A percentile compares a stretch with the other conserved stretches of the same genome.
Evolutionary conservation across 2,113 vertebrate genomes (phyloP).

Genomic region (Calyptomena viridis): DNA sequence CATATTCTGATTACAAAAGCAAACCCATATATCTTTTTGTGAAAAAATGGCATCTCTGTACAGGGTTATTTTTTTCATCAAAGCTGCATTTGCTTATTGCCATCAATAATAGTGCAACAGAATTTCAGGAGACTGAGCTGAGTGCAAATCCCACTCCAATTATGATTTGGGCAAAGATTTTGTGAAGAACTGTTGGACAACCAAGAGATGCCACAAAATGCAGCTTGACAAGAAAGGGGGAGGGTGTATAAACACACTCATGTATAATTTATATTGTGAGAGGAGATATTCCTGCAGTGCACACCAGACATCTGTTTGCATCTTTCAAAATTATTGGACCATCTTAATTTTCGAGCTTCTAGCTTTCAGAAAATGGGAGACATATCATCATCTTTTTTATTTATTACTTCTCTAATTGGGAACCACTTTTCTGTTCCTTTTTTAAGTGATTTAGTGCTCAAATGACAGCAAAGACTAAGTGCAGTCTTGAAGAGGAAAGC

Average conservation of each 20-base stretch:
- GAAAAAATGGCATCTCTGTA: background rate
- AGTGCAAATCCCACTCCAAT: background rate
- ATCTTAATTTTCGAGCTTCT: background rate
- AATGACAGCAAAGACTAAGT: background rate
- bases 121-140: background rate
- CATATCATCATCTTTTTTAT: background rate
- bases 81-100: background rate
- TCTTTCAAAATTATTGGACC: background rate
- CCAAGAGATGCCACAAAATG: background rate
- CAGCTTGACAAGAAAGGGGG: background rate
- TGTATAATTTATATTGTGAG: background rate
- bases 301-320: background rate
- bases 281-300: background rate
- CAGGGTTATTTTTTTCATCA: background rate
- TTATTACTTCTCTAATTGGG: background rate
- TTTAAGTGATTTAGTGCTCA: background rate
- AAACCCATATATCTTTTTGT: background rate
- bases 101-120: background rate
- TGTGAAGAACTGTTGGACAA: background rate
- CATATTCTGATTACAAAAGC: background rate
- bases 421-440: background rate
- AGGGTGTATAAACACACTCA: rapidly evolving
- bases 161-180: background rate
- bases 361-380: background rate
- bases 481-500: background rate